Conservation (phyloP, 2,888 invertebrate genomes). For the Andrena bicolor region DNA sequence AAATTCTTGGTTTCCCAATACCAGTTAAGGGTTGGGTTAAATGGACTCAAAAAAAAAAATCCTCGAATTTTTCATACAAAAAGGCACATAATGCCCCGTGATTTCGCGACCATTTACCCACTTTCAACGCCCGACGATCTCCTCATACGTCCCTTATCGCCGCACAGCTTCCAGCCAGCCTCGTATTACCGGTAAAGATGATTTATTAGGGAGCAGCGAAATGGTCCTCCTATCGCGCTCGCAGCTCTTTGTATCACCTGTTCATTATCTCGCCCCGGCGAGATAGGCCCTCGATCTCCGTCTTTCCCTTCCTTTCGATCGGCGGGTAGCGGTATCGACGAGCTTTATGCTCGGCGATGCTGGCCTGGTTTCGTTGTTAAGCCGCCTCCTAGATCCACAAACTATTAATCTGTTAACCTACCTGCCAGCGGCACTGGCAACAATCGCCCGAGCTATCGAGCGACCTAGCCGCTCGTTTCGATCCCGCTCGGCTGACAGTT, state of each 20-base stretch:
- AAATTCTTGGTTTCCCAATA: no score
- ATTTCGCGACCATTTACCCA: no score
- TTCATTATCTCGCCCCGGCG: slow-evolving; percentile 25
- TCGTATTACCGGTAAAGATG: not conserved
- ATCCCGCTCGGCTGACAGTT: slow-evolving; percentile 39
- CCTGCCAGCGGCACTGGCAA: slow-evolving; percentile 60
- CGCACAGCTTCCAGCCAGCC: not conserved
- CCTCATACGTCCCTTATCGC: not conserved
- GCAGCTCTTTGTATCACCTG: slow-evolving; percentile 20
- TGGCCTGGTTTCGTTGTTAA: slow-evolving; percentile 80
- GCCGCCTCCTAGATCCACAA: slow-evolving; percentile 75
- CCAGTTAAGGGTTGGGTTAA: no score
- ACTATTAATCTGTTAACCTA: slow-evolving; percentile 73
- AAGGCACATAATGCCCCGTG: no score
- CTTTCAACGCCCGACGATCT: not conserved
- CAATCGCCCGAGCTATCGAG: slow-evolving; percentile 58
- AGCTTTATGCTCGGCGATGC: slow-evolving; percentile 65
- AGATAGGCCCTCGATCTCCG: slow-evolving; percentile 24
- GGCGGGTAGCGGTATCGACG: slow-evolving; percentile 56
- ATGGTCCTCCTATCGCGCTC: not conserved
- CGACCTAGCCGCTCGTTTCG: slow-evolving; percentile 56
- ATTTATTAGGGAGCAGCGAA: not conserved
- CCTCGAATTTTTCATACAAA: no score
- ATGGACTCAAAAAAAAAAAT: no score
- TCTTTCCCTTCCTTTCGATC: slow-evolving; percentile 40